phyloP scores from a whole-genome alignment of 1,140 invertebrate species.

The Eciton burchellii region DNA sequence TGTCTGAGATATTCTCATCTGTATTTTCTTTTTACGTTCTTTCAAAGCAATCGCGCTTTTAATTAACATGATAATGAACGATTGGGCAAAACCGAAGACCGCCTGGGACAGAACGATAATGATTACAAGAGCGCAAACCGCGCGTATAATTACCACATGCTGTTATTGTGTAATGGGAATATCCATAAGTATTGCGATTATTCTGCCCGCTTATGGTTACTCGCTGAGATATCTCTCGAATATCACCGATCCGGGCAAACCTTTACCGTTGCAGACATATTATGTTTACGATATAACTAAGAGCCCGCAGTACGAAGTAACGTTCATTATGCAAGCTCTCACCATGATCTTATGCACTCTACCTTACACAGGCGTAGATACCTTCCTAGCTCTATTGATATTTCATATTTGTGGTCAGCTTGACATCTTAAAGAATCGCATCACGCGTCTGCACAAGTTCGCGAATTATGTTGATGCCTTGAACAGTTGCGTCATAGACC shows the following conservation, averaged over 20 bases:
- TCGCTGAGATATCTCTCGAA: not conserved
- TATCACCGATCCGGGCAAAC: not conserved
- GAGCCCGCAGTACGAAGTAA: slow-evolving; percentile 13
- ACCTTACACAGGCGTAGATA: slow-evolving; percentile 16
- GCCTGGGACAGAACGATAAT: not conserved
- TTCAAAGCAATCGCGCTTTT: too few species aligned
- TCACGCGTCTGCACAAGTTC: not conserved
- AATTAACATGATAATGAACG: slow-evolving; percentile 28
- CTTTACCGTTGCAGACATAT: slow-evolving; percentile 8
- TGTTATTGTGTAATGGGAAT: not conserved
- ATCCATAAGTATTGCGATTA: not conserved
- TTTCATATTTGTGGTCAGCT: slow-evolving; percentile 36
- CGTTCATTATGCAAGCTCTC: not conserved
- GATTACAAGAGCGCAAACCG: not conserved
- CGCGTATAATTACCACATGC: not conserved
- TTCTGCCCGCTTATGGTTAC: slow-evolving; percentile 3
- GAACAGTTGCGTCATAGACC: not conserved
- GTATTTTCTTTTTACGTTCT: not conserved
- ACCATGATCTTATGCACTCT: not conserved
- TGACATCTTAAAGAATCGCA: not conserved
- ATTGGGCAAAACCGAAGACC: slow-evolving; percentile 31
- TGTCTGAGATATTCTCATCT: too few species aligned
- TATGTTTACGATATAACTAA: not conserved
- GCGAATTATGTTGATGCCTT: not conserved
- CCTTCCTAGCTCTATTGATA: not conserved